Conservation (phyloP, 2,113 vertebrate genomes). For the Polyodon spathula region DNA sequence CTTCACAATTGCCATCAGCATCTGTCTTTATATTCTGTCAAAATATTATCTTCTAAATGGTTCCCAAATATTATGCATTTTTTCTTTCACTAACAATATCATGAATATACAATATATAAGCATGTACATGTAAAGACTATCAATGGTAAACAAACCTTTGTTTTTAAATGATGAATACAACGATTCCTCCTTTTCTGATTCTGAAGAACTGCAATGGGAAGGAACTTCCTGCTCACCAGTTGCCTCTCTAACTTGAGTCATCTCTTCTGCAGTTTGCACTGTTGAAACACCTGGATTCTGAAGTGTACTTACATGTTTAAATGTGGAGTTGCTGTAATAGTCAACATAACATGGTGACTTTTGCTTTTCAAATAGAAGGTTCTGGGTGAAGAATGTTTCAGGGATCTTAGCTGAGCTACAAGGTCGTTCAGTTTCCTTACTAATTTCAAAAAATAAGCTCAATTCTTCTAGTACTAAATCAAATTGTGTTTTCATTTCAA, state of each 20-base stretch:
- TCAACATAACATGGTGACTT: constrained; percentile 9
- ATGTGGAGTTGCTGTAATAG: constrained; percentile 12
- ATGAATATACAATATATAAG: background rate
- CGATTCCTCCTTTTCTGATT: constrained; percentile 27
- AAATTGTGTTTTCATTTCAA: constrained; percentile 66
- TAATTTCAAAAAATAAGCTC: constrained; percentile 64
- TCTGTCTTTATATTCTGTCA: no score
- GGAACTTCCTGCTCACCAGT: constrained; percentile 49
- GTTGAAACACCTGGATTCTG: constrained; percentile 12
- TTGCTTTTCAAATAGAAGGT: background rate
- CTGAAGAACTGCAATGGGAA: constrained; percentile 12
- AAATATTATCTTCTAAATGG: no score
- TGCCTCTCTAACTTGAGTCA: constrained; percentile 14
- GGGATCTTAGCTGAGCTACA: background rate
- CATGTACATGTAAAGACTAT: background rate
- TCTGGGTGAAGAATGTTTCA: constrained; percentile 3
- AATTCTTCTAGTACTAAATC: constrained; percentile 71
- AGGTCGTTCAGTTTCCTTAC: constrained; percentile 41
- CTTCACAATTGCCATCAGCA: no score
- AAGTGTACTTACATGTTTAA: constrained; percentile 11
- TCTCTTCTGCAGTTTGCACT: constrained; percentile 18
- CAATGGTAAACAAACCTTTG: constrained; percentile 29
- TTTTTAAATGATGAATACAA: constrained; percentile 18
- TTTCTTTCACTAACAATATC: background rate
- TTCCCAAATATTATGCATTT: no score